Evolutionary conservation across 1,140 invertebrate species (phyloP), one percentile per base, ranked within the genome.

Genomic region (Chironomus striatipennis): DNA sequence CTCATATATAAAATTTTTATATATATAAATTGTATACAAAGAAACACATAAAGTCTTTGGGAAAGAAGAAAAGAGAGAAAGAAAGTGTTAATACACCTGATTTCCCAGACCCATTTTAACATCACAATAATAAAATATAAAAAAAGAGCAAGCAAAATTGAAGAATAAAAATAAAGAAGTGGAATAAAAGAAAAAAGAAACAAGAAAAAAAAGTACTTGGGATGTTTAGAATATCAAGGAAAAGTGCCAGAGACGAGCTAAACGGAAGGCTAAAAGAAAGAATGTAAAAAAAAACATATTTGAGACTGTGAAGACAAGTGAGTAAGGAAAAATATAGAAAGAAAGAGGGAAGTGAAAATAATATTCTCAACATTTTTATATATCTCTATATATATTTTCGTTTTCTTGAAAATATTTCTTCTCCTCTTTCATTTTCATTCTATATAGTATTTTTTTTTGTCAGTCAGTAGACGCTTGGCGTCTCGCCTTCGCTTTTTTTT

Each of bases 281-380:
- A 70, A 70, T 20, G 65, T 34, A 34, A 34, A 34, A 34, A 34
- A 34, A 70, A 57, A 57, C 5, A 57, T 15, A 57, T n/a, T n/a
- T n/a, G n/a, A 57, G 12, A n/a, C n/a, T 57, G 12, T 12, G 47
- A 57, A 57, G 24, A 34, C 24, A 5, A 34, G 24, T 57, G 47
- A 57, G 47, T 57, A 17, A 18, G 65, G 20, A 70, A 70, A 70
- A 20, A 57, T 57, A 57, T 18, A 70, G 9, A 20, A 70, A 70
- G 17, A 70, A 70, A 70, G 20, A 70, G 65, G 65, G 65, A 70
- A 70, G 65, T 70, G 47, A 70, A 70, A 70, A 70, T 70, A 70
- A 70, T 70, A 70, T 70, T 57, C 65, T 70, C 17, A 70, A 70
- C 20, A 70, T 70, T 57, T 57, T 12, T 57, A 57, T 57, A 10